Base-by-base conservation (phyloP, 2,113 vertebrate genomes). In the Antechinus flavipes region DNA sequence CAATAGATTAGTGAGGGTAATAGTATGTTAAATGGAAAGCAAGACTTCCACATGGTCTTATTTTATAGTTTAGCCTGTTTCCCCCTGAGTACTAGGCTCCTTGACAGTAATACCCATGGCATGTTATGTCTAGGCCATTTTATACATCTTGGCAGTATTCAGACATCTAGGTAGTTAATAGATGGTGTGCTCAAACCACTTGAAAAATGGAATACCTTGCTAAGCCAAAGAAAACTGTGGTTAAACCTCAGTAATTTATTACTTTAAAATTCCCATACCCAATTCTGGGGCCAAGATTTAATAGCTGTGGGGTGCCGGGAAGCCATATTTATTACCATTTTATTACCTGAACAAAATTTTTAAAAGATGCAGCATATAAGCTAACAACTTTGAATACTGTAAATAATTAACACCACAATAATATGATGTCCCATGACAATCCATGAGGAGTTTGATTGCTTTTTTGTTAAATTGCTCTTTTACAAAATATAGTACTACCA, bases 401-500 rank as follows among this genome's bases (percentile, higher is more conserved):
- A 94, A 95, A 96, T 58, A 95, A 92, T 76, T 93, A 95, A 93
- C 90, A 89, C 68, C 50, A 23, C 27, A 54, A 19, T 95, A 93
- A 52, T 92, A 84, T 92, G 68, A 58, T 10, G 90, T 26, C 42
- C 2, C 55, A 42, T 8, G 0, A 55, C 16, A 23, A 52, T 61
- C 26, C 9, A 94, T 53, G 53, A 9, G 5, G 89, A 30, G 0
- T 93, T 93, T 19, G 90, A 89, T 26, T 47, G 0, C 52, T 76
- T 42, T 94, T 91, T 93, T 96, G 22, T 54, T 94, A 76, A 93
- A n/a, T 58, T 54, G 12, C 24, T 8, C 52, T 68, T 68, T 68
- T n/a, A 35, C 0, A 68, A 68, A 68, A 35, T 35, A 12, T 84
- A 42, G 19, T 23, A 47, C 49, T 84, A 93, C 24, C 56, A 95